A percentile compares a stretch with the other conserved stretches of the same genome.
Evolutionary conservation across 2,797 vertebrate species (phyloP).

Genomic region (Typhlichthys eigenmanni): DNA sequence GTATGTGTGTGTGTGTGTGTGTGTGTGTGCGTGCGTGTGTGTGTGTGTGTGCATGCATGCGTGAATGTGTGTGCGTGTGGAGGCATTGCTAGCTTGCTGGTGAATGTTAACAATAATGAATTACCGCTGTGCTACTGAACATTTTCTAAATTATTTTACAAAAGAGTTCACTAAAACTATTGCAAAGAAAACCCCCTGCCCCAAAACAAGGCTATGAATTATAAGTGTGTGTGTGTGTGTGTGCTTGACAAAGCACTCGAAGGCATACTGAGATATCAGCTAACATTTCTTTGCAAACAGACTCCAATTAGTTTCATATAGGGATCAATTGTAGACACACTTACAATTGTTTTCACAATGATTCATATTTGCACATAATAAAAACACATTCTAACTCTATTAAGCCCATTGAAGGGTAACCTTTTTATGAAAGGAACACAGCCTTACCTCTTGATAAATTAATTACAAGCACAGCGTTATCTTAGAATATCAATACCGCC

Average conservation of each 20-base stretch:
- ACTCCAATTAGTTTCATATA: too few relatives aligned
- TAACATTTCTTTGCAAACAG: too few relatives aligned
- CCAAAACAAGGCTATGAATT: too few relatives aligned
- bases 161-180: constrained; percentile 16
- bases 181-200: too few relatives aligned
- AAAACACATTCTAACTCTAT: constrained; percentile 28
- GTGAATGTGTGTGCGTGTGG: neutral
- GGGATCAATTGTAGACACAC: too few relatives aligned
- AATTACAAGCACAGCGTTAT: constrained; percentile 65
- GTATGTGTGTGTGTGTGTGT: constrained; percentile 7
- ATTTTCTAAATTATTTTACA: constrained; percentile 42
- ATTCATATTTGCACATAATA: too few relatives aligned
- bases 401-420: constrained; percentile 68
- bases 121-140: constrained; percentile 46
- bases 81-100: neutral
- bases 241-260: too few relatives aligned
- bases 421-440: constrained; percentile 63
- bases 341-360: too few relatives aligned
- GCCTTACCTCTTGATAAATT: constrained; percentile 57
- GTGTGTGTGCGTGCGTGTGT: neutral
- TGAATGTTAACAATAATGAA: constrained; percentile 60
- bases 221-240: too few relatives aligned
- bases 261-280: too few relatives aligned
- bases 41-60: constrained; percentile 2
- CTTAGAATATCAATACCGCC: constrained; percentile 64